A percentile compares a stretch with the other conserved stretches of the same genome.
Evolutionary conservation across 2,797 vertebrate genomes (phyloP).

Genomic region (Argya squamiceps): DNA sequence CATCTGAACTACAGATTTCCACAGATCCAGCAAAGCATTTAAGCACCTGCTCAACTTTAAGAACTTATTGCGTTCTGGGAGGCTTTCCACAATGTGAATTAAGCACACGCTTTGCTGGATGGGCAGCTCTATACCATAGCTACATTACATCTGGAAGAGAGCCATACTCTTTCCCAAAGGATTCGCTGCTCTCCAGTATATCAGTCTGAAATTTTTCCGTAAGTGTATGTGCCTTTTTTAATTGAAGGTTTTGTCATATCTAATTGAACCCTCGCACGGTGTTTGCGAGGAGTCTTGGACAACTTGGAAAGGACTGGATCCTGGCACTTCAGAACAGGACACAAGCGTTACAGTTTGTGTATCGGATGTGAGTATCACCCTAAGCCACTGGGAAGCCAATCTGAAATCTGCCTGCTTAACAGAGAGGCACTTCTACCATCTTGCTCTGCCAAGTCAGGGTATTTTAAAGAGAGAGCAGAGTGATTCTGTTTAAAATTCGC

Average conservation of each 20-base stretch:
- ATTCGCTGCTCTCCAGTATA: not conserved
- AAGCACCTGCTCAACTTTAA: constrained; percentile 47
- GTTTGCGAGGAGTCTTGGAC: not conserved
- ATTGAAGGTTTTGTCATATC: not conserved
- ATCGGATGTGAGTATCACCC: accelerated
- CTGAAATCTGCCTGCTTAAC: not conserved
- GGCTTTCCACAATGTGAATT: constrained; percentile 27
- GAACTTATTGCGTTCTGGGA: constrained; percentile 23
- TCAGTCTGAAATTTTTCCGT: not conserved
- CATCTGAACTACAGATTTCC: constrained; percentile 43
- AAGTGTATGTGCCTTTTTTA: not conserved
- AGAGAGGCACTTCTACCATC: not conserved
- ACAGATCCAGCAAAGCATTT: constrained; percentile 16
- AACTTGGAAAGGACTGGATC: not conserved
- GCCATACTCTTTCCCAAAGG: not conserved
- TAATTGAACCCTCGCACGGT: accelerated
- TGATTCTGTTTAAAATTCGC: not conserved
- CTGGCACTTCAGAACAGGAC: not conserved
- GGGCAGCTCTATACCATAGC: not conserved
- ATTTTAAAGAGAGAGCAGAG: not conserved
- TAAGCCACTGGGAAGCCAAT: not conserved
- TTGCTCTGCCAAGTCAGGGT: not conserved
- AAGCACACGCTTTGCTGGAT: not conserved
- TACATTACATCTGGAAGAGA: not conserved
- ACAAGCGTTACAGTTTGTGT: accelerated